Base-by-base conservation (phyloP, 35 echinoderm and acorn worm genomes). In the Heliocidaris tuberculata region DNA sequence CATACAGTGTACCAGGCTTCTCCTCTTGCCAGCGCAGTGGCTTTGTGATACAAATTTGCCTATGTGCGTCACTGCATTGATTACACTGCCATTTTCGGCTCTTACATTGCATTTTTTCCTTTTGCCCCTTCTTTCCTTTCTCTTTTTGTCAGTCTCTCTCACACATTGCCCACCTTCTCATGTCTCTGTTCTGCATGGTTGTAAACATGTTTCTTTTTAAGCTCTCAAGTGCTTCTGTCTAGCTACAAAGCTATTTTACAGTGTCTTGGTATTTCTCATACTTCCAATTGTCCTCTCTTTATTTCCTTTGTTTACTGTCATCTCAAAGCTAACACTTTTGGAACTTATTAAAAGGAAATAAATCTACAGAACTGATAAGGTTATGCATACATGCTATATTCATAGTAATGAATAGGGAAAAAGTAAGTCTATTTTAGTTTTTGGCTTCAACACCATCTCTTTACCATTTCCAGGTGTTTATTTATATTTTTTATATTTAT, bases 21-120 rank as follows among this genome's bases (percentile, higher is more conserved):
- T 49, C 50, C 91, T 93, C 48, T 93, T 93, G 91, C 48, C 50
- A 59, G 91, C 50, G 50, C 91, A 27, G 31, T 93, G 91, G 91
- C 91, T 93, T 93, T 93, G 91, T 93, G 91, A 93, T 93, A 93
- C 91, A 93, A 93, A 93, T 93, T 93, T 93, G 91, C 91, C 91
- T 48, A 93, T 93, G 91, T 93, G 91, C 91, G 91, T 93, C 91
- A 93, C 91, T 93, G 91, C 91, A 93, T 93, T 93, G 91, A 93
- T 93, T 93, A 93, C 91, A 93, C 91, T 30, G 91, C 91, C 91
- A 93, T 93, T 93, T 93, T 93, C 50, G 91, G 50, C 91, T 48
- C 91, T 59, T 49, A 30, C 91, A 93, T 59, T 93, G 91, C 91
- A 93, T 93, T 93, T 93, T 56, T 59, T 78, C 32, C 47, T 48